These are phyloP conservation scores for Rhea pennata DNA, from an alignment of 2,113 vertebrate genomes.

Conservation along the genomic window DNA sequence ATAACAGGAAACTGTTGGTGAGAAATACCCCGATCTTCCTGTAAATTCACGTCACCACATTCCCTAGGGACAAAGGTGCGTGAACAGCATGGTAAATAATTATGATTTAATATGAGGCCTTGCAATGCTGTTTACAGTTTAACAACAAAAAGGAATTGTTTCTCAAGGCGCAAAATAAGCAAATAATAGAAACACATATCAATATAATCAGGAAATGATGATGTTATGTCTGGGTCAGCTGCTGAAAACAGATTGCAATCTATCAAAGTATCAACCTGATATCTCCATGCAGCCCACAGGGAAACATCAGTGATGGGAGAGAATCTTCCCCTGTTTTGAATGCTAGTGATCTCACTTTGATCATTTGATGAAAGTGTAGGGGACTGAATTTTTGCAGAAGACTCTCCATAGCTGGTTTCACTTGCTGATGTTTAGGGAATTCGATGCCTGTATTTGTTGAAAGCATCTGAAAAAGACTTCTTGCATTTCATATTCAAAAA, in stretches of 20 bases:
- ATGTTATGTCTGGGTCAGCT: conserved; percentile 84
- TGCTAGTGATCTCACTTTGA: neutral
- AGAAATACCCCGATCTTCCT: conserved; percentile 98
- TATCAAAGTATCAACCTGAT: conserved; percentile 72
- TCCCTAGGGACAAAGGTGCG: conserved; percentile 94
- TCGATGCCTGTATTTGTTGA: neutral
- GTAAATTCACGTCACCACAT: conserved; percentile 94
- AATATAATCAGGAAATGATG: conserved; percentile 88
- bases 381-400: neutral
- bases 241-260: conserved; percentile 81
- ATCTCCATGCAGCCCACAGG: neutral
- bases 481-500: neutral
- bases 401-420: neutral
- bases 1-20: conserved; percentile 99
- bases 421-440: neutral
- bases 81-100: conserved; percentile 93
- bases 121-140: conserved; percentile 88
- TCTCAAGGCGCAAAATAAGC: conserved; percentile 82
- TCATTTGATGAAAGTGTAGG: neutral
- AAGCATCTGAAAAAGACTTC: neutral
- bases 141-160: conserved; percentile 91
- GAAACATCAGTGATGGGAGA: neutral
- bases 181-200: conserved; percentile 85
- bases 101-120: conserved; percentile 91
- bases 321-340: neutral